A percentile compares a stretch with the other conserved stretches of the same genome.
These are phyloP conservation scores for Psittacus erithacus DNA, from an alignment of 2,113 vertebrate species.

Conservation along the genomic window DNA sequence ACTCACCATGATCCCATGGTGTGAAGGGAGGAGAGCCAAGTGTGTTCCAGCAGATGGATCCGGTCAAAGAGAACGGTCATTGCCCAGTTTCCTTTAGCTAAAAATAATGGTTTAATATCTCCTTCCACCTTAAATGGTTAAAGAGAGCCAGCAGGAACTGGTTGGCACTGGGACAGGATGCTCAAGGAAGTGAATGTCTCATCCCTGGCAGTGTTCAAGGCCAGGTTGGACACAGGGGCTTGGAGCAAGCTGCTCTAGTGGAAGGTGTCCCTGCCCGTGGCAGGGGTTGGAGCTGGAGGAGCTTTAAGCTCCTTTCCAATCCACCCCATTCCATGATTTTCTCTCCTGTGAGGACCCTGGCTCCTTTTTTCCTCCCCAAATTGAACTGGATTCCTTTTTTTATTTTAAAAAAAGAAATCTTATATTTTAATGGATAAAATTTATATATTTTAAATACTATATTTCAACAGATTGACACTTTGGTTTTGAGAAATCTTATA, in stretches of 20 bases:
- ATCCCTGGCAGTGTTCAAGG: background rate
- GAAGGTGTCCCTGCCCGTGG: background rate
- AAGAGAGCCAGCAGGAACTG: background rate
- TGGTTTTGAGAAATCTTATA: conserved; percentile 54
- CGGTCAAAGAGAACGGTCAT: background rate
- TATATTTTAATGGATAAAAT: conserved; percentile 79
- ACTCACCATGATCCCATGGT: accelerated
- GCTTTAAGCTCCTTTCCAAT: background rate
- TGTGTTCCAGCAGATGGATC: background rate
- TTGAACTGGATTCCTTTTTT: conserved; percentile 58
- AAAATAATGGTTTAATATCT: background rate
- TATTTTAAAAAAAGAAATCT: conserved; percentile 69
- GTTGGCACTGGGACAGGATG: background rate
- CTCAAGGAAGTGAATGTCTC: background rate
- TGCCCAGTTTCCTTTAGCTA: background rate
- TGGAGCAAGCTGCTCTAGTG: background rate
- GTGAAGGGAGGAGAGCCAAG: background rate
- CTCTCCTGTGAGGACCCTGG: conserved; percentile 25
- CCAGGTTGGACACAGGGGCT: background rate
- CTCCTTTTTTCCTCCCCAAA: background rate
- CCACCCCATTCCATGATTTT: background rate
- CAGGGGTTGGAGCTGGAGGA: background rate
- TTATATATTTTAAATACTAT: conserved; percentile 78
- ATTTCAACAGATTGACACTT: conserved; percentile 65
- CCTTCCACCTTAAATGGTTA: background rate